Conservation (phyloP, 1,140 invertebrate species). For the Streblospio benedicti region DNA sequence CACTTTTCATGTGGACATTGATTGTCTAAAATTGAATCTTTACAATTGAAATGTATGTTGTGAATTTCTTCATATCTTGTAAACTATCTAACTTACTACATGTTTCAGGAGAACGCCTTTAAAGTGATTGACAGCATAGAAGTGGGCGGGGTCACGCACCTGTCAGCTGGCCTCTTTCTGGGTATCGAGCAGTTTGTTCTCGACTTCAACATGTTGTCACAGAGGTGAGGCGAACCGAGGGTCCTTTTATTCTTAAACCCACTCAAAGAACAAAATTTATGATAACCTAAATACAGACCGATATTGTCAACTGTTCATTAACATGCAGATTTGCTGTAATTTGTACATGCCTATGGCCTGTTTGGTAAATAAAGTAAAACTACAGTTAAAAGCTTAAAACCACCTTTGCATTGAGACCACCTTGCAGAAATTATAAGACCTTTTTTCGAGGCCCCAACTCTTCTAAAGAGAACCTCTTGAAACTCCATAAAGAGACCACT, state of each 20-base stretch:
- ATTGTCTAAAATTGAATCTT: neutral
- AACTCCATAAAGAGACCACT: no score
- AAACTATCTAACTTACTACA: neutral
- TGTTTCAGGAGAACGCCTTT: constrained; percentile 2
- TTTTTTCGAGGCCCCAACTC: no score
- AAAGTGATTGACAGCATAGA: constrained; percentile 4
- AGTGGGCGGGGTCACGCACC: constrained; percentile 10
- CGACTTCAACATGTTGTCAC: constrained; percentile 4
- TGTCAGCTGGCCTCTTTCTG: constrained; percentile 11
- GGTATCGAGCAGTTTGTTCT: constrained; percentile 16
- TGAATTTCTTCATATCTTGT: neutral
- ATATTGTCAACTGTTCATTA: neutral
- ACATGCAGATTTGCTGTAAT: neutral
- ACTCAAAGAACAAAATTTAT: neutral
- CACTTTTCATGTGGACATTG: neutral
- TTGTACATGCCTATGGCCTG: neutral
- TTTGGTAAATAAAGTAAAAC: neutral
- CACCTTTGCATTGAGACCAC: no score
- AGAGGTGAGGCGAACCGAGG: no score
- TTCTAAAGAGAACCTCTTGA: no score
- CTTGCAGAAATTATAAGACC: no score
- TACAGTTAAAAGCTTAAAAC: neutral
- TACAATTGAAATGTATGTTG: neutral
- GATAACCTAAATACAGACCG: neutral
- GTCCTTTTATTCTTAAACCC: neutral